These are phyloP conservation scores for Pocillopora grandis DNA, from an alignment of 92 coral and sea anemone genomes.

Conservation along the genomic window DNA sequence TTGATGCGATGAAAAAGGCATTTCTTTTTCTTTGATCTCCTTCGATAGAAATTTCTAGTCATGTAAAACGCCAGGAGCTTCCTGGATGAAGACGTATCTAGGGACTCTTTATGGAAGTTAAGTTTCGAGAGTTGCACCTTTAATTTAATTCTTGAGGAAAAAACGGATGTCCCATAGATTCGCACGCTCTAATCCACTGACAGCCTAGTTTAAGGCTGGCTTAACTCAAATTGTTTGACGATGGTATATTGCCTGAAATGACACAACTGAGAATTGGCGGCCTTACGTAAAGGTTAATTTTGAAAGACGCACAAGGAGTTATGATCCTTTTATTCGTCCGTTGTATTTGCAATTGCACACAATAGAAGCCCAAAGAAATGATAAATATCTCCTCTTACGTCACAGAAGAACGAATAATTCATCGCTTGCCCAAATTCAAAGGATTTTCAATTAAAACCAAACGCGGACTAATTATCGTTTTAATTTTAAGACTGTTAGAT, in stretches of 20 bases:
- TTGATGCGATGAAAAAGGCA: slow-evolving; percentile 27
- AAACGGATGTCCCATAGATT: slow-evolving; percentile 39
- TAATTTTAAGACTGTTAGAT: slow-evolving; percentile 38
- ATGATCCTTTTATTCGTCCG: slow-evolving; percentile 10
- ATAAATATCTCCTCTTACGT: slow-evolving; percentile 25
- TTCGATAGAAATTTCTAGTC: slow-evolving; percentile 16
- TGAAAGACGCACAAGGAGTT: slow-evolving; percentile 11
- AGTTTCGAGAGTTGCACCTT: slow-evolving; percentile 24
- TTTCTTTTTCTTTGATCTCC: slow-evolving; percentile 5
- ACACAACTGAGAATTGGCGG: slow-evolving; percentile 22
- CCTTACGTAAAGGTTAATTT: slow-evolving; percentile 17
- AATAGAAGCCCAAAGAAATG: slow-evolving; percentile 19
- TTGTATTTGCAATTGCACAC: slow-evolving; percentile 13
- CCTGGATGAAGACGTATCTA: slow-evolving; percentile 32
- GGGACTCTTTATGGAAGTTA: slow-evolving; percentile 20
- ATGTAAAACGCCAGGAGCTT: neutral
- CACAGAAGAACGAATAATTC: slow-evolving; percentile 24
- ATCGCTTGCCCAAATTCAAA: slow-evolving; percentile 25
- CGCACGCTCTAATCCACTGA: slow-evolving; percentile 33
- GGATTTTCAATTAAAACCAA: slow-evolving; percentile 48
- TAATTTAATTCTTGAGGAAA: slow-evolving; percentile 39
- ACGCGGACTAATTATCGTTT: slow-evolving; percentile 32
- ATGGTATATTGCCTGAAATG: slow-evolving; percentile 24
- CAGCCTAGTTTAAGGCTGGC: slow-evolving; percentile 27
- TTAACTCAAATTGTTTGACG: slow-evolving; percentile 38